Conservation (phyloP, 2,888 invertebrate genomes). For the Aphodius granarius region DNA sequence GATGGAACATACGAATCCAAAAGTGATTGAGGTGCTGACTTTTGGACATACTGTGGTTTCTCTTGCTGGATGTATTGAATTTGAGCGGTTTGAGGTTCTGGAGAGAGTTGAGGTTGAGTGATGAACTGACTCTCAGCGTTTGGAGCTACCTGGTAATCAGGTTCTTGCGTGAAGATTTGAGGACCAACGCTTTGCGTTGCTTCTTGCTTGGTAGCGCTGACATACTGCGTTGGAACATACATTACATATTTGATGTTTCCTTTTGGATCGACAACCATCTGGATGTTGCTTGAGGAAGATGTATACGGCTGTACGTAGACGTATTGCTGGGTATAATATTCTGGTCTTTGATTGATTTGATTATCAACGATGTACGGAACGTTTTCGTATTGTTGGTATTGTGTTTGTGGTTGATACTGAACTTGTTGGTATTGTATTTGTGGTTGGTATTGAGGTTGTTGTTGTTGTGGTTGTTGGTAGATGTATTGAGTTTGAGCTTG, state of each 20-base stretch:
- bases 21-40: slow-evolving; percentile 53
- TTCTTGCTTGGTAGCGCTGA: slow-evolving; percentile 18
- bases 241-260: slow-evolving; percentile 46
- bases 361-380: slow-evolving; percentile 47
- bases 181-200: slow-evolving; percentile 24
- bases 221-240: slow-evolving; percentile 41
- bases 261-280: slow-evolving; percentile 48
- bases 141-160: slow-evolving; percentile 21
- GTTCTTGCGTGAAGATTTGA: slow-evolving; percentile 26
- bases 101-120: slow-evolving; percentile 20
- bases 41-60: slow-evolving; percentile 23
- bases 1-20: slow-evolving; percentile 58
- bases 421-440: slow-evolving; percentile 20
- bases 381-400: slow-evolving; percentile 42
- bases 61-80: slow-evolving; percentile 8
- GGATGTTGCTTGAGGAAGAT: slow-evolving; percentile 44
- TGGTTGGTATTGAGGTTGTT: slow-evolving; percentile 35
- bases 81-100: slow-evolving; percentile 23
- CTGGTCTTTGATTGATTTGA: slow-evolving; percentile 37
- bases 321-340: slow-evolving; percentile 47
- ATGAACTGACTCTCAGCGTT: slow-evolving; percentile 18
- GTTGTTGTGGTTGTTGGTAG: slow-evolving; percentile 23
- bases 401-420: slow-evolving; percentile 31
- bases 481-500: slow-evolving; percentile 39
- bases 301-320: slow-evolving; percentile 41